Percentiles rank a stretch among this genome's conserved stretches.
phyloP scores from a whole-genome alignment of 1,140 invertebrate genomes.

The Leguminivora glycinivorella region DNA sequence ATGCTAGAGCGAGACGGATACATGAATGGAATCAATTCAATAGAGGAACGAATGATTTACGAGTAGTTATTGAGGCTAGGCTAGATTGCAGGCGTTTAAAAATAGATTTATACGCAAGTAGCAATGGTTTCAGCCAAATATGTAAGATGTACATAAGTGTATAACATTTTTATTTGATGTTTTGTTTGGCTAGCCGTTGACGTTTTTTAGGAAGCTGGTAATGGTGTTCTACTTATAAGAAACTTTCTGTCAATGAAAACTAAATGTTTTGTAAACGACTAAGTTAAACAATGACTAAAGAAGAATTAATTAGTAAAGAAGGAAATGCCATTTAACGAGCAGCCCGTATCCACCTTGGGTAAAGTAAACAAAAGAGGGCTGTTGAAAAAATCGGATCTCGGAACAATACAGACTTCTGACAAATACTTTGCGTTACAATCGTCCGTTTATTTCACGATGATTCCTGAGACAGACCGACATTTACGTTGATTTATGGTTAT shows the following conservation, averaged over 20 bases:
- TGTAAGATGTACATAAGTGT: too few relatives aligned
- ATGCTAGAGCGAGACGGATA: slow-evolving; percentile 34
- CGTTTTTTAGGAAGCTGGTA: too few relatives aligned
- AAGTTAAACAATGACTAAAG: too few relatives aligned
- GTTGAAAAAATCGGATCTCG: slow-evolving; percentile 11
- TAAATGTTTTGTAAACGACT: too few relatives aligned
- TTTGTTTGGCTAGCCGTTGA: too few relatives aligned
- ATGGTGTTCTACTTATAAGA: too few relatives aligned
- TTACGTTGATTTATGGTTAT: slow-evolving; percentile 21
- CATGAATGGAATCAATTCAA: slow-evolving; percentile 48
- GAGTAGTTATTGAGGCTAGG: slow-evolving; percentile 25
- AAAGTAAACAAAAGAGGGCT: neutral
- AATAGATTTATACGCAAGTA: slow-evolving; percentile 7
- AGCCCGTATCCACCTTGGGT: neutral
- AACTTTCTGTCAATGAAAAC: too few relatives aligned
- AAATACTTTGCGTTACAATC: slow-evolving; percentile 10
- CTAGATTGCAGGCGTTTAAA: slow-evolving; percentile 26
- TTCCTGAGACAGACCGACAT: slow-evolving; percentile 23
- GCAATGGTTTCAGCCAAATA: neutral
- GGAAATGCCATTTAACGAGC: neutral
- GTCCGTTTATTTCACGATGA: slow-evolving; percentile 17
- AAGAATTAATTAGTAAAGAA: neutral
- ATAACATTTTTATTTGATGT: too few relatives aligned
- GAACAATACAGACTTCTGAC: slow-evolving; percentile 15
- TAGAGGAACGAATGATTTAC: slow-evolving; percentile 31